phyloP scores from a whole-genome alignment of 1,140 invertebrate genomes.

The Drosophila navojoa region DNA sequence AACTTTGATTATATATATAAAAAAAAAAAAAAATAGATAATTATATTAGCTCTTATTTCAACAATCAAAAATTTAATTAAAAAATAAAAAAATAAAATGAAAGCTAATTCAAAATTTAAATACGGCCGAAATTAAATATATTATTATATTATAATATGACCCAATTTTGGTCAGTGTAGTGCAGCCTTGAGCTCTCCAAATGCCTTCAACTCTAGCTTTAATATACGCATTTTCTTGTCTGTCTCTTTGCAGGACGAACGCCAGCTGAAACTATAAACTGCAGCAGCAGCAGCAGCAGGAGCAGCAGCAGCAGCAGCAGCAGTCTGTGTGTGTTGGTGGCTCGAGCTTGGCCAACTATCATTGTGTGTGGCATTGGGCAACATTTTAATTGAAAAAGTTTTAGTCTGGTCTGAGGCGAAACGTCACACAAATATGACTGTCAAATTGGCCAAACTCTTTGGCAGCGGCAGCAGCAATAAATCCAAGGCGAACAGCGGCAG shows the following conservation, averaged over 20 bases:
- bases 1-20: no score
- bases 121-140: no score
- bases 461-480: conserved; percentile 25
- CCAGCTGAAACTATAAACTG: conserved; percentile 7
- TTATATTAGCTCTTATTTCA: no score
- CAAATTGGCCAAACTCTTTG: conserved; percentile 76
- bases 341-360: conserved; percentile 42
- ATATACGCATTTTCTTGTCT: conserved; percentile 6
- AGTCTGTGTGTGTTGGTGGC: conserved; percentile 9
- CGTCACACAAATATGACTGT: conserved; percentile 68
- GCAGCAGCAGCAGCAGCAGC: conserved; percentile 17
- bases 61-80: no score
- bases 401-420: conserved; percentile 8
- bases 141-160: no score
- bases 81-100: no score
- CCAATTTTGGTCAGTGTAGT: not conserved
- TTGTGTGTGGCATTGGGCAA: conserved; percentile 61
- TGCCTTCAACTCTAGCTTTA: not conserved
- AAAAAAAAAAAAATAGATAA: no score
- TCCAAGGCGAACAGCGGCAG: conserved; percentile 4
- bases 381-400: conserved; percentile 77
- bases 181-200: not conserved
- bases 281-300: conserved; percentile 15
- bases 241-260: conserved; percentile 18
- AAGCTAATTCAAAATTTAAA: no score